Conservation (phyloP, 2,113 vertebrate species). For the Collichthys lucidus region DNA sequence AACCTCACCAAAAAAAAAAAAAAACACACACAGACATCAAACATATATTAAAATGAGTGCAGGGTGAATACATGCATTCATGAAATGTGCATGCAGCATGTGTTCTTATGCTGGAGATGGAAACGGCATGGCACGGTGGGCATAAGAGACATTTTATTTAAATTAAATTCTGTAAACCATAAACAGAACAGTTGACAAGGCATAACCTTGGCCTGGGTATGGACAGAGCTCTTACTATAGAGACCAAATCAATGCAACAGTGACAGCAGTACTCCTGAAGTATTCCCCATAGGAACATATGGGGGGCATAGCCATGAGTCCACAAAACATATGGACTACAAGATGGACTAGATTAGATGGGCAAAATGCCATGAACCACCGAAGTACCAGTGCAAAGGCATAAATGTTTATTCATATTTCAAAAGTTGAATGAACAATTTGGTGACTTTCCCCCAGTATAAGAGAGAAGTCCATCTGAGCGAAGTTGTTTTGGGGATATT, state of each 20-base stretch:
- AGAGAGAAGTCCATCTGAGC: background rate
- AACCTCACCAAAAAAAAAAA: no score
- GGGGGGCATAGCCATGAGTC: background rate
- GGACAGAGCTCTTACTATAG: background rate
- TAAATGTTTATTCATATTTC: background rate
- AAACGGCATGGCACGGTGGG: background rate
- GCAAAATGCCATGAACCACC: background rate
- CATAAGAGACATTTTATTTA: background rate
- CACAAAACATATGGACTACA: background rate
- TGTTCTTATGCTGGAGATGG: background rate
- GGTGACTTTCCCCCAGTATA: background rate
- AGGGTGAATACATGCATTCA: background rate
- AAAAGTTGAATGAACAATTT: background rate
- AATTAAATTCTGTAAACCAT: slow-evolving; percentile 12
- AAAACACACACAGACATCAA: background rate
- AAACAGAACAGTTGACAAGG: slow-evolving; percentile 10
- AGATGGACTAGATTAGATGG: background rate
- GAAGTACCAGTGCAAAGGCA: background rate
- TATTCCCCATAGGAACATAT: background rate
- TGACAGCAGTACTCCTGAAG: background rate
- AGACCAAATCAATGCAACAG: background rate
- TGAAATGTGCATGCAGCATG: background rate
- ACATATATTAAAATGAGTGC: background rate
- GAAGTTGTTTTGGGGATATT: background rate
- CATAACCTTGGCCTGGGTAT: background rate